phyloP scores from a whole-genome alignment of 2,888 invertebrate species.

The Strigamia maritima region DNA sequence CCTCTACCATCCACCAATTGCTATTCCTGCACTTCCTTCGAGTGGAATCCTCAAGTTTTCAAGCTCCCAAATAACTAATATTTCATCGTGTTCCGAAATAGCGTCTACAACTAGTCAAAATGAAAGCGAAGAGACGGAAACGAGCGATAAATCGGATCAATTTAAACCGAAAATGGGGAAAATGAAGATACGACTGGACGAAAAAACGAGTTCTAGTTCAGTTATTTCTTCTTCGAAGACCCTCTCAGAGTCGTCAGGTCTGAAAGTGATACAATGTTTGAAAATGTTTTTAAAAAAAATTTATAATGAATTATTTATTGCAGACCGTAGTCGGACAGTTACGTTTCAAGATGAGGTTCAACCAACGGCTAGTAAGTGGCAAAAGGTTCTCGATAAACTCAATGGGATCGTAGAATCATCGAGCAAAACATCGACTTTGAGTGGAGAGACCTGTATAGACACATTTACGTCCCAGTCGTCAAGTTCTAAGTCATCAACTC shows the following conservation, averaged over 20 bases:
- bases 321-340: neutral
- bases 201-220: neutral
- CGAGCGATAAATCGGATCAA: neutral
- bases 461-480: too few relatives aligned
- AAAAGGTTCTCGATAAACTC: constrained; percentile 5
- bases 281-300: too few relatives aligned
- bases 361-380: neutral
- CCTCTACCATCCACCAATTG: neutral
- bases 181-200: neutral
- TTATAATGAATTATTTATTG: neutral
- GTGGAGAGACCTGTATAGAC: neutral
- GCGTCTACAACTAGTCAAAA: neutral
- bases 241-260: too few relatives aligned
- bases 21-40: neutral
- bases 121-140: neutral
- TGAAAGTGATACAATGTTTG: too few relatives aligned
- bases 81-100: neutral
- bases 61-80: neutral
- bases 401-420: neutral
- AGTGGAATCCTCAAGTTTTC: neutral
- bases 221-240: too few relatives aligned
- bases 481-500: too few relatives aligned
- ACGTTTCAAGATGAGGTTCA: constrained; percentile 13
- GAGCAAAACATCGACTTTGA: neutral
- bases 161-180: neutral